Percentiles rank a stretch among this genome's conserved stretches.
Evolutionary conservation across 2,113 vertebrate species (phyloP).

Genomic region (Laticauda colubrina): DNA sequence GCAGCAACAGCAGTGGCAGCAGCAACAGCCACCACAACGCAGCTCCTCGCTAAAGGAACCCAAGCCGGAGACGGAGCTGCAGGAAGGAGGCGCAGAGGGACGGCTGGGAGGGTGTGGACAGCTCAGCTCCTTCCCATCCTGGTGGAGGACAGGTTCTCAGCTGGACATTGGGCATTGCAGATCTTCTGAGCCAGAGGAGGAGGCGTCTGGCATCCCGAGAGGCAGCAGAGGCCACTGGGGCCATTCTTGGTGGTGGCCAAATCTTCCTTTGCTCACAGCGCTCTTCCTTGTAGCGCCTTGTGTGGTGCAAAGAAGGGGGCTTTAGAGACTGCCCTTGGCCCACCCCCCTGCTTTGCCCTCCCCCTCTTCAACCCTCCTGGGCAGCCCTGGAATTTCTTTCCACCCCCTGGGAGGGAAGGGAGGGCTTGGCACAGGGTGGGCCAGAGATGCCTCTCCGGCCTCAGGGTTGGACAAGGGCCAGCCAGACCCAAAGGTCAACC

Average conservation of each 20-base stretch:
- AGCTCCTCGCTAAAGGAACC: constrained; percentile 37
- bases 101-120: neutral
- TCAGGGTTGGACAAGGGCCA: constrained; percentile 75
- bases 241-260: too few species aligned
- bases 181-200: neutral
- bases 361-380: neutral
- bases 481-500: constrained; percentile 69
- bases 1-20: neutral
- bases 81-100: constrained; percentile 31
- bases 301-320: constrained; percentile 50
- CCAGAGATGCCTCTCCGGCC: constrained; percentile 75
- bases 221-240: neutral
- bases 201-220: constrained; percentile 22
- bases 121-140: neutral
- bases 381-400: neutral
- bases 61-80: constrained; percentile 22
- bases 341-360: neutral
- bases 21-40: accelerated
- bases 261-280: neutral
- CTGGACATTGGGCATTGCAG: neutral
- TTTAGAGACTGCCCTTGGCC: constrained; percentile 20
- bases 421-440: constrained; percentile 61
- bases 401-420: neutral
- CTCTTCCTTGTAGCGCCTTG: neutral
- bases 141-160: neutral